These are phyloP conservation scores for Amphiprion clarkii DNA, from an alignment of 2,797 vertebrate genomes.

Conservation along the genomic window DNA sequence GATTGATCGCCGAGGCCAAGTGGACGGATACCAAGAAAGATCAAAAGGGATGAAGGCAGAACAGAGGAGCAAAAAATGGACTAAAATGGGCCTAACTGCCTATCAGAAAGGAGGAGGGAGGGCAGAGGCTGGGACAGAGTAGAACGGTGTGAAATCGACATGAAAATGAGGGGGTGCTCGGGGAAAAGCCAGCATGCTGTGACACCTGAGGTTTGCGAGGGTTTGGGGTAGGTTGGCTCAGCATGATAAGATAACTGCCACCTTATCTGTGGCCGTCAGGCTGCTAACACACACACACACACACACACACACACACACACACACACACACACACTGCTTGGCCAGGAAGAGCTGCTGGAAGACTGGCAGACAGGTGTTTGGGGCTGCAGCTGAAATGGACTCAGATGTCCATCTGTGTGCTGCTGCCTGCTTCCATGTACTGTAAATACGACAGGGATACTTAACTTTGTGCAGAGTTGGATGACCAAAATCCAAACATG, in stretches of 20 bases:
- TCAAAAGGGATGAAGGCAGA: slow-evolving; percentile 37
- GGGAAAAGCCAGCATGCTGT: slow-evolving; percentile 52
- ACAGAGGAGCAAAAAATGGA: slow-evolving; percentile 40
- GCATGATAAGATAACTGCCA: slow-evolving; percentile 76
- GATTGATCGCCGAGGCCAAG: slow-evolving; percentile 48
- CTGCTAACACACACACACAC: slow-evolving; percentile 47
- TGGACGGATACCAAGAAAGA: slow-evolving; percentile 53
- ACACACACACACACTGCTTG: slow-evolving; percentile 39
- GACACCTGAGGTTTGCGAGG: slow-evolving; percentile 72
- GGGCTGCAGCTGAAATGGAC: slow-evolving; percentile 51
- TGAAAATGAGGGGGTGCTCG: slow-evolving; percentile 68
- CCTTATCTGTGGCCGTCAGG: slow-evolving; percentile 79
- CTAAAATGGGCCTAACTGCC: slow-evolving; percentile 54
- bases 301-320: slow-evolving; percentile 44
- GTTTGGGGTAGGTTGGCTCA: slow-evolving; percentile 70
- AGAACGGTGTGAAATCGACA: slow-evolving; percentile 69
- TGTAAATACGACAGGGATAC: slow-evolving; percentile 11
- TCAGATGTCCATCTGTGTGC: slow-evolving; percentile 38
- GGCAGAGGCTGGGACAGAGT: slow-evolving; percentile 20
- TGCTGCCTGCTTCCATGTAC: not conserved
- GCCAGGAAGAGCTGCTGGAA: slow-evolving; percentile 45
- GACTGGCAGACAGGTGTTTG: slow-evolving; percentile 70
- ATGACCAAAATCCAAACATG: not conserved
- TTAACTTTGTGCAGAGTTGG: not conserved
- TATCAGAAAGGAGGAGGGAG: slow-evolving; percentile 39